Percentiles rank a stretch among this genome's conserved stretches.
phyloP scores from a whole-genome alignment of 1,140 invertebrate genomes.

The Micrasema longulum region DNA sequence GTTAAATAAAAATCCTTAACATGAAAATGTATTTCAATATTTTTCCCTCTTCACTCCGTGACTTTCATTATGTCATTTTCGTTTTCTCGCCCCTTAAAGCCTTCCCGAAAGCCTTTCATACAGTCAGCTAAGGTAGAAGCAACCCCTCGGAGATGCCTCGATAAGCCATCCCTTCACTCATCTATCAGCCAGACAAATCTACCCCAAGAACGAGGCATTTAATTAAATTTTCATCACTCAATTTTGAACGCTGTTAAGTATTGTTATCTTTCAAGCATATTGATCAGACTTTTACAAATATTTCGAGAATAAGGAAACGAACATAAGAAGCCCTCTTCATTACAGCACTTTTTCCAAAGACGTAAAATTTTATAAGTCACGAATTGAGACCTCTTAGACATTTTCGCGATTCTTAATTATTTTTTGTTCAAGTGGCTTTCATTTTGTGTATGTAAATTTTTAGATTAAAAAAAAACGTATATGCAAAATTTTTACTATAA shows the following conservation, averaged over 20 bases:
- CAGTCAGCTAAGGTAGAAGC: slow-evolving; percentile 21
- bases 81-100: slow-evolving; percentile 12
- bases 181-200: slow-evolving; percentile 36
- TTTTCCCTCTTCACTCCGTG: not conserved
- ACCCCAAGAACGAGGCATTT: slow-evolving; percentile 28
- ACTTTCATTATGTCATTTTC: slow-evolving; percentile 37
- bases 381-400: too few species aligned
- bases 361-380: too few species aligned
- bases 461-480: too few species aligned
- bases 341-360: too few species aligned
- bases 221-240: slow-evolving; percentile 38
- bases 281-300: not conserved
- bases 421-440: too few species aligned
- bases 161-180: slow-evolving; percentile 32
- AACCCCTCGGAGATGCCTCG: slow-evolving; percentile 10
- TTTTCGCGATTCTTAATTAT: too few species aligned
- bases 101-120: slow-evolving; percentile 12
- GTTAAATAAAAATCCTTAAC: too few species aligned
- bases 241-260: slow-evolving; percentile 25
- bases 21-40: slow-evolving; percentile 12
- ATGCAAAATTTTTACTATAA: too few species aligned
- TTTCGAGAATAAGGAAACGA: too few species aligned
- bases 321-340: too few species aligned
- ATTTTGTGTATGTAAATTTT: too few species aligned
- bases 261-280: slow-evolving; percentile 13